Evolutionary conservation across 2,888 invertebrate species (phyloP).

Genomic region (Cistogaster globosa): DNA sequence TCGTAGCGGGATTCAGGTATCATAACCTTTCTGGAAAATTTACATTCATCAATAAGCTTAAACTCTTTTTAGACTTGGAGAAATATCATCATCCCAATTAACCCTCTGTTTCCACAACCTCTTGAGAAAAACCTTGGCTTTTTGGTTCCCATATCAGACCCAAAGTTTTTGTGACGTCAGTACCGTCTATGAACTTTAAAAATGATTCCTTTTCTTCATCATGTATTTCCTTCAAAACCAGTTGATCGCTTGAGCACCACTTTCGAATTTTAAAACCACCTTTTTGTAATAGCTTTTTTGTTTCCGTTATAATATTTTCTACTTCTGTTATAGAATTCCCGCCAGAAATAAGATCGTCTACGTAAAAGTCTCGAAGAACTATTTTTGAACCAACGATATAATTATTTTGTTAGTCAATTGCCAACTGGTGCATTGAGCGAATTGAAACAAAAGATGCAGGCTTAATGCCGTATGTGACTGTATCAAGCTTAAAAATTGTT

Average conservation of each 20-base stretch:
- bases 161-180: conserved; percentile 45
- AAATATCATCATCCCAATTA: no score
- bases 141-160: conserved; percentile 48
- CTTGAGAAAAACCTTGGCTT: conserved; percentile 1
- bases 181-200: conserved; percentile 47
- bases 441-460: conserved; percentile 32
- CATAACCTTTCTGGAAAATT: conserved; percentile 51
- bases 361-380: conserved; percentile 70
- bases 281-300: conserved; percentile 33
- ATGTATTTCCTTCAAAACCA: conserved; percentile 21
- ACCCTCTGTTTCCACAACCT: no score
- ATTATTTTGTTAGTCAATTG: conserved; percentile 76
- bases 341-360: conserved; percentile 71
- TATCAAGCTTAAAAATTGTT: conserved; percentile 36
- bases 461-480: conserved; percentile 51
- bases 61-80: not conserved
- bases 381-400: conserved; percentile 69
- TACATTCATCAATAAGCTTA: conserved; percentile 16
- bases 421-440: conserved; percentile 58
- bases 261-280: conserved; percentile 66
- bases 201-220: conserved; percentile 14
- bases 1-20: conserved; percentile 12
- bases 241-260: conserved; percentile 65
- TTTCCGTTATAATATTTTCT: not conserved
- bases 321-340: conserved; percentile 47